These are phyloP conservation scores for Palloptera scutellata DNA, from an alignment of 2,888 invertebrate genomes.

Conservation along the genomic window DNA sequence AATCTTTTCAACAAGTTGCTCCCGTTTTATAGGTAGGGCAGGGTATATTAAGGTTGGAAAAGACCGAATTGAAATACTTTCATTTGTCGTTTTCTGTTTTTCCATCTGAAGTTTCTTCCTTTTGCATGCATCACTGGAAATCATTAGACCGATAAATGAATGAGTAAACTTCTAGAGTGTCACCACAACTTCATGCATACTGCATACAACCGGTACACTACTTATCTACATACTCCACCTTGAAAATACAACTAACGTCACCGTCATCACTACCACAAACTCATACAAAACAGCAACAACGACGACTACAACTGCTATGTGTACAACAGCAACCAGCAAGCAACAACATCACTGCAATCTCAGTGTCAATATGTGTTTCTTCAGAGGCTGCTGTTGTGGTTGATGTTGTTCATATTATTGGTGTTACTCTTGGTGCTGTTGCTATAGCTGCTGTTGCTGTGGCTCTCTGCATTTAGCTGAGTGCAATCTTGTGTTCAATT, in stretches of 20 bases:
- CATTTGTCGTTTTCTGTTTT: too few species aligned
- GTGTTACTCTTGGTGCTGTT: constrained; percentile 9
- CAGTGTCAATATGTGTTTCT: constrained; percentile 35
- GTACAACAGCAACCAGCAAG: constrained; percentile 33
- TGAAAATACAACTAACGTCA: constrained; percentile 13
- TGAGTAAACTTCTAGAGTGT: constrained; percentile 47
- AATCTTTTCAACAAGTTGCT: too few species aligned
- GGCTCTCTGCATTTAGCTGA: constrained; percentile 34
- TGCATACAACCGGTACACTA: too few species aligned
- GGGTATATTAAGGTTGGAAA: too few species aligned
- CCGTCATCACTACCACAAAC: not conserved
- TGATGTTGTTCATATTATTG: constrained; percentile 16
- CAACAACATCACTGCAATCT: constrained; percentile 13
- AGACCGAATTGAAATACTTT: too few species aligned
- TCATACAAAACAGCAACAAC: constrained; percentile 3
- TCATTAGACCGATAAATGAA: constrained; percentile 52
- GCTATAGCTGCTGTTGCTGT: not conserved
- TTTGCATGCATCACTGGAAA: constrained; percentile 47
- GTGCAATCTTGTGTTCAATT: constrained; percentile 50
- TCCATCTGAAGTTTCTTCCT: constrained; percentile 23
- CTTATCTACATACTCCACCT: too few species aligned
- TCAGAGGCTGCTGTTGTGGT: constrained; percentile 18
- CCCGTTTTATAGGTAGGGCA: too few species aligned
- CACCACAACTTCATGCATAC: constrained; percentile 14
- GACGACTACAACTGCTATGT: not conserved